Percentiles rank a stretch among this genome's conserved stretches.
These are phyloP conservation scores for Eledone cirrhosa DNA, from an alignment of 2,888 invertebrate genomes.

Conservation along the genomic window DNA sequence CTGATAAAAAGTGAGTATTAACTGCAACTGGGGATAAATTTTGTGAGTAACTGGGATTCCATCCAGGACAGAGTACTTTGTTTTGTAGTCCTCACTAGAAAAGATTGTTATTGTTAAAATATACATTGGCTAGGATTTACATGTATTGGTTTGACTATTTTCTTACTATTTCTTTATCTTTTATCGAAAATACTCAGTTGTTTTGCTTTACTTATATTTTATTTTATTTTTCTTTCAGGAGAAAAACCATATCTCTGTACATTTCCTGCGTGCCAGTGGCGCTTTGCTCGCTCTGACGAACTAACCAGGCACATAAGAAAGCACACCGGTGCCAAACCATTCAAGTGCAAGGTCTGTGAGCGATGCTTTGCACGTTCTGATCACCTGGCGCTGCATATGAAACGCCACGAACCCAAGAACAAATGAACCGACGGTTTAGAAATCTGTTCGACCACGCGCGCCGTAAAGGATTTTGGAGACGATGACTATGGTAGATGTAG, in stretches of 20 bases:
- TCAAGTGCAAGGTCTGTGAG: constrained; percentile 72
- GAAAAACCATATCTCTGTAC: constrained; percentile 73
- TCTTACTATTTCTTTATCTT: background rate
- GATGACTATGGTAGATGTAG: background rate
- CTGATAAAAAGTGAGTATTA: too few species aligned
- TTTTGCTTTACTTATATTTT: background rate
- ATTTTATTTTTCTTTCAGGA: constrained; percentile 57
- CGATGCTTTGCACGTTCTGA: constrained; percentile 73
- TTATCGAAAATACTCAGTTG: background rate
- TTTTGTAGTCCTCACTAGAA: background rate
- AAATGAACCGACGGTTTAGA: constrained; percentile 37
- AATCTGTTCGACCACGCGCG: constrained; percentile 22
- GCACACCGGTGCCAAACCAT: constrained; percentile 73
- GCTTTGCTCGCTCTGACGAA: constrained; percentile 72
- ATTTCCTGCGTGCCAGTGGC: constrained; percentile 72
- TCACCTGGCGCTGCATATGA: constrained; percentile 73
- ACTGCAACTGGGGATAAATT: background rate
- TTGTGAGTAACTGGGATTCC: too few species aligned
- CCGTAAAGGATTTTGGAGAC: constrained; percentile 4
- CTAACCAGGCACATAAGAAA: constrained; percentile 72
- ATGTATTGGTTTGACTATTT: background rate
- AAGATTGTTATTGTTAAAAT: background rate
- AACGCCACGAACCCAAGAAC: constrained; percentile 80
- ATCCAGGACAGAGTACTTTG: too few species aligned
- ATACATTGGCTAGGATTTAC: background rate